Evolutionary conservation across 2,888 invertebrate genomes (phyloP).

Genomic region (Lasioglossum oenotherae): DNA sequence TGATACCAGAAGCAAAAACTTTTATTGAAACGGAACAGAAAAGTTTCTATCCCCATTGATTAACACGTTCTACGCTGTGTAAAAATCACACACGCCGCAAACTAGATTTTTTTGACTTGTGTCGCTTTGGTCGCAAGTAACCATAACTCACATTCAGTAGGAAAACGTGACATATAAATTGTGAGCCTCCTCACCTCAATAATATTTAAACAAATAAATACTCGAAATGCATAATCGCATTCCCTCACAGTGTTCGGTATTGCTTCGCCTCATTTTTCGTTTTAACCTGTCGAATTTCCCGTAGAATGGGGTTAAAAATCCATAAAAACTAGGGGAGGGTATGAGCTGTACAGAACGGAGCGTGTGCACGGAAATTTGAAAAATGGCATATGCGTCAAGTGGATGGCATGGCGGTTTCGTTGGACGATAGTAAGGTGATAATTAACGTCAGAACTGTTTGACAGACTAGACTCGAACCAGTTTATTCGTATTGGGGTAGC

Average conservation of each 20-base stretch:
- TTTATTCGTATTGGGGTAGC: conserved; percentile 54
- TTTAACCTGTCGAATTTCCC: conserved; percentile 2
- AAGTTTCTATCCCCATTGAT: too few species aligned
- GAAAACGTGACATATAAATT: neutral
- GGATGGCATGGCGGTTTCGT: conserved; percentile 55
- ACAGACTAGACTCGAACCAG: conserved; percentile 58
- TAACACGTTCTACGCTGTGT: too few species aligned
- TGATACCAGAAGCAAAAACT: too few species aligned
- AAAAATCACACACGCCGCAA: too few species aligned
- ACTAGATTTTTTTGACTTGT: too few species aligned
- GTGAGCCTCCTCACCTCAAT: neutral
- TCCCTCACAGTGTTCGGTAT: neutral
- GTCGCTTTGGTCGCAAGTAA: neutral
- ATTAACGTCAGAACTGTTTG: conserved; percentile 77
- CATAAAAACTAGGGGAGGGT: neutral
- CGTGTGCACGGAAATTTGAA: conserved; percentile 65
- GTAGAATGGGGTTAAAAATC: neutral
- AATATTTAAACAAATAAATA: neutral
- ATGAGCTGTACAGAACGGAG: neutral
- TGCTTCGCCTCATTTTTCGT: too few species aligned
- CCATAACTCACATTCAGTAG: neutral
- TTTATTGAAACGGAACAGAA: too few species aligned
- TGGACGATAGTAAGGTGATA: conserved; percentile 70
- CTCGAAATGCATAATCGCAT: neutral
- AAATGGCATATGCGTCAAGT: conserved; percentile 72